Percentiles rank a stretch among this genome's conserved stretches.
Conservation (phyloP, 35 echinoderm and acorn worm species). For the Stichopus chloronotus region DNA sequence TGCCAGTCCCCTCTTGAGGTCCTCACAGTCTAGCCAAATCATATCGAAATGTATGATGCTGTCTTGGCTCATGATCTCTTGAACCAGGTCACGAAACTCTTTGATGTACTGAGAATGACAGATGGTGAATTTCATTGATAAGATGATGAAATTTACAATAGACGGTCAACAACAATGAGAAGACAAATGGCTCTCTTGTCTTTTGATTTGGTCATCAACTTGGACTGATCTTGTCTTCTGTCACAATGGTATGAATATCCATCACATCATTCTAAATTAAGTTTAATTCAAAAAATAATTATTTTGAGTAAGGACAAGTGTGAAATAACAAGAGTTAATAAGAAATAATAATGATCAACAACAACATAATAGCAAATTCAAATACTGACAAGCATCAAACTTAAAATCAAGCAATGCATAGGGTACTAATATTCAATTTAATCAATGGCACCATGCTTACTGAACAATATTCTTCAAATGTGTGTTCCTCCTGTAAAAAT, state of each 20-base stretch:
- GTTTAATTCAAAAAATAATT: too few species aligned
- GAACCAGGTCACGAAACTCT: slow-evolving; percentile 81
- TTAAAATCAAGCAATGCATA: too few species aligned
- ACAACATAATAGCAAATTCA: too few species aligned
- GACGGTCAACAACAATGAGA: background rate
- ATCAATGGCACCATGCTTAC: slow-evolving; percentile 44
- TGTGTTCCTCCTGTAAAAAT: slow-evolving; percentile 92
- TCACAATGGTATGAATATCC: background rate
- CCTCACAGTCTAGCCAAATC: slow-evolving; percentile 95
- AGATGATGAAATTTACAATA: background rate
- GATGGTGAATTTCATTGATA: background rate
- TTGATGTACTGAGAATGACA: slow-evolving; percentile 73
- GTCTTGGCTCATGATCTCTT: slow-evolving; percentile 88
- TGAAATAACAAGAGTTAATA: too few species aligned
- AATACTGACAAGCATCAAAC: too few species aligned
- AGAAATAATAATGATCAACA: too few species aligned
- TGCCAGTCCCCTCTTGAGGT: slow-evolving; percentile 92
- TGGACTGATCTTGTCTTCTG: background rate
- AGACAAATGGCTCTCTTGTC: background rate
- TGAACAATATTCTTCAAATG: slow-evolving; percentile 95
- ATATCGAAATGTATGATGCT: slow-evolving; percentile 96
- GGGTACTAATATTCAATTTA: background rate
- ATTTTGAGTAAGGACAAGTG: too few species aligned
- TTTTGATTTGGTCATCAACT: background rate
- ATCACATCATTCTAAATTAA: too few species aligned